phyloP scores from a whole-genome alignment of 2,888 invertebrate genomes.

The Tinea pellionella region DNA sequence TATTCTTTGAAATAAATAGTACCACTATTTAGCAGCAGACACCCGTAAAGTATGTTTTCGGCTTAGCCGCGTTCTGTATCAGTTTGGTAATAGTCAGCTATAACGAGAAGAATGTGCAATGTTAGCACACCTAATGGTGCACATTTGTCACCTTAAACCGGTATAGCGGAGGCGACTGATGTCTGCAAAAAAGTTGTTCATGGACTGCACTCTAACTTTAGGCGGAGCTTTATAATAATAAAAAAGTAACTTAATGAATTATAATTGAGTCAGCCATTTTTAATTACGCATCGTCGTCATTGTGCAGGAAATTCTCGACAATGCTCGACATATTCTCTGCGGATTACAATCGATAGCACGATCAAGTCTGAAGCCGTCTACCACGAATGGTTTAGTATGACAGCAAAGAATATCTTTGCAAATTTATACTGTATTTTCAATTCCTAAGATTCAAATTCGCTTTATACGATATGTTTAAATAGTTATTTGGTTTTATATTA shows the following conservation, averaged over 20 bases:
- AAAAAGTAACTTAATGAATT: background rate
- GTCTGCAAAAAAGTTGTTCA: no score
- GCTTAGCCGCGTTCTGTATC: no score
- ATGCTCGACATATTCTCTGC: constrained; percentile 2
- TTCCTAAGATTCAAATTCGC: background rate
- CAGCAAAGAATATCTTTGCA: background rate
- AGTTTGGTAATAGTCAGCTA: no score
- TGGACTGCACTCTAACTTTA: no score
- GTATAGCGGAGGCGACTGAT: no score
- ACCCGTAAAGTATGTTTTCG: no score
- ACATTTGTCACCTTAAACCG: no score
- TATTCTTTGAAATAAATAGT: no score
- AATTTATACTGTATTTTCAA: background rate
- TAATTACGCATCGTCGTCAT: constrained; percentile 51
- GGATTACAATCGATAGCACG: background rate
- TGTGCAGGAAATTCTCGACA: constrained; percentile 21
- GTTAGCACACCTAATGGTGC: no score
- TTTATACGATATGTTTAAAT: background rate
- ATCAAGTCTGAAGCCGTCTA: background rate
- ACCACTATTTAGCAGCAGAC: no score
- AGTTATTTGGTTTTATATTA: background rate
- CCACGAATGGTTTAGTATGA: background rate
- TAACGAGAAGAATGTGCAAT: no score
- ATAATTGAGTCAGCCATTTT: constrained; percentile 46
- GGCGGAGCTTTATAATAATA: no score